Base-by-base conservation (phyloP, 2,797 vertebrate genomes). In the Gouania willdenowi region DNA sequence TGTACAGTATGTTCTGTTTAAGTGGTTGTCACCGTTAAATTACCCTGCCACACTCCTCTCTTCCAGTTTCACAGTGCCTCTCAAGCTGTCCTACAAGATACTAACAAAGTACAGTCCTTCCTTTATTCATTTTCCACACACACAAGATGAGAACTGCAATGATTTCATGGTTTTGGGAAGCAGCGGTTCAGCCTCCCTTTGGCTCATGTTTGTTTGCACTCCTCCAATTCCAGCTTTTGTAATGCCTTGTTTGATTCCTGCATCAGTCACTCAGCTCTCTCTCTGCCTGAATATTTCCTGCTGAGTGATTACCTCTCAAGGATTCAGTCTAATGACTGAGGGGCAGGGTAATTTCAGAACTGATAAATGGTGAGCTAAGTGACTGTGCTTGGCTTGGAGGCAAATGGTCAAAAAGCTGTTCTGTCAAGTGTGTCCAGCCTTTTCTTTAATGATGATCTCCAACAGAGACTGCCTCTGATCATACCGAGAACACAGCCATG, bases 271-370 rank as follows among this genome's bases (percentile, higher is more conserved):
- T 59, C 46, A 48, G 55, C 36, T 29, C 43, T 32, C 35, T 35
- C 31, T 71, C 44, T 76, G 65, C 63, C 67, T 39, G 39, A 53
- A 74, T 55, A 65, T 61, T 15, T 37, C 54, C 58, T 40, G 36
- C 73, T 70, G 73, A 83, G 75, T 81, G 79, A 85, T 80, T 76
- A 81, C 66, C 55, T 75, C 54, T 71, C 61, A 75, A 60, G 67
- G 66, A 64, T 77, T 75, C 35, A 53, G 35, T 45, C 63, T 66
- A 77, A 82, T 76, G 76, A 82, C 79, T 69, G 37, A 50, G 63
- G 70, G 65, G 57, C 58, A 66, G 51, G 71, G 67, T 84, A 49
- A 83, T 79, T 78, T 80, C 63, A 67, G 67, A 60, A 42, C 69
- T 81, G 63, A 79, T 74, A 73, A 78, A 75, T 79, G 68, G 67